These are phyloP conservation scores for Mayetiola destructor DNA, from an alignment of 2,888 invertebrate genomes.

Conservation along the genomic window DNA sequence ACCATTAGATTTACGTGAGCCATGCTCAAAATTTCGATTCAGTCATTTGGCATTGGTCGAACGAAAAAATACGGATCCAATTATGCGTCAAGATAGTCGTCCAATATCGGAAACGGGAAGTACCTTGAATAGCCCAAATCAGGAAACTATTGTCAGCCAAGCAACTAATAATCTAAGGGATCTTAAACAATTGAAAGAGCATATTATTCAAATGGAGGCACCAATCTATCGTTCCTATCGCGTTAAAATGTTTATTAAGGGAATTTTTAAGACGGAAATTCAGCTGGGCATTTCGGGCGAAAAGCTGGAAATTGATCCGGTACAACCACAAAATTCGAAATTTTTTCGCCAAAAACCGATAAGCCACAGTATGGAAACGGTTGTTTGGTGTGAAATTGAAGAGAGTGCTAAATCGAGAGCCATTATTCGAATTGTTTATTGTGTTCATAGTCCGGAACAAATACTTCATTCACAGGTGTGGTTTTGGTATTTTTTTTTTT, in stretches of 20 bases:
- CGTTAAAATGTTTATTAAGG: slow-evolving; percentile 63
- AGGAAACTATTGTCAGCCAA: slow-evolving; percentile 30
- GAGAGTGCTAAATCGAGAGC: slow-evolving; percentile 57
- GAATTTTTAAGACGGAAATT: slow-evolving; percentile 68
- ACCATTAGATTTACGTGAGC: slow-evolving; percentile 72
- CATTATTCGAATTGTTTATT: slow-evolving; percentile 46
- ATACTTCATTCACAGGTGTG: neutral
- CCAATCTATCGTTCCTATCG: slow-evolving; percentile 72
- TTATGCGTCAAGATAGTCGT: slow-evolving; percentile 25
- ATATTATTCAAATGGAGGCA: slow-evolving; percentile 69
- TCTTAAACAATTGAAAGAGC: slow-evolving; percentile 51
- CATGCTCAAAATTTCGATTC: slow-evolving; percentile 86
- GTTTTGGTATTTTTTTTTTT: neutral
- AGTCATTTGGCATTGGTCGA: slow-evolving; percentile 77
- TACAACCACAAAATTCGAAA: slow-evolving; percentile 49
- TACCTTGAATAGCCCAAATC: slow-evolving; percentile 26
- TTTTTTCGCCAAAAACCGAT: slow-evolving; percentile 66
- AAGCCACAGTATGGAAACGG: slow-evolving; percentile 69
- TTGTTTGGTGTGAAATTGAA: slow-evolving; percentile 80
- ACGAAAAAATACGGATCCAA: slow-evolving; percentile 32
- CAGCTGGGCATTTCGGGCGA: slow-evolving; percentile 80
- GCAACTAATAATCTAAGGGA: slow-evolving; percentile 30
- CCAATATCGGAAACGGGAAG: slow-evolving; percentile 36
- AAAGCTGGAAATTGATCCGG: slow-evolving; percentile 80
- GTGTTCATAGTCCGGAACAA: neutral